Conservation (phyloP, 1,140 invertebrate species). For the Hyposmocoma kahamanoa region DNA sequence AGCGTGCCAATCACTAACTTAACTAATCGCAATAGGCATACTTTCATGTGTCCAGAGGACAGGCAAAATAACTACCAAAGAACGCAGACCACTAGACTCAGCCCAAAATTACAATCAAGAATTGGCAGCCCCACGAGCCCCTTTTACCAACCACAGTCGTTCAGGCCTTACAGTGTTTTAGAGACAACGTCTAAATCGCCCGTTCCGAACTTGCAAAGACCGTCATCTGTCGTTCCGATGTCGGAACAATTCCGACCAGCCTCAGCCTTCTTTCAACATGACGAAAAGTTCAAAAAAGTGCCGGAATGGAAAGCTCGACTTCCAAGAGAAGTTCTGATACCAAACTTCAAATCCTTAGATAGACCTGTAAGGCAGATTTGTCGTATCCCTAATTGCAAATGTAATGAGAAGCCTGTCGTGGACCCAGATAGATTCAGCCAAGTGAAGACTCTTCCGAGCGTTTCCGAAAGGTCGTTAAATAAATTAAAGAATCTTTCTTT, state of each 20-base stretch:
- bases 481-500: constrained; percentile 56
- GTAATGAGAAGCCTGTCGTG: constrained; percentile 34
- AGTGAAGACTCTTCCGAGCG: constrained; percentile 41
- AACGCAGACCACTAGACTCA: constrained; percentile 18
- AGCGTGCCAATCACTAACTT: constrained; percentile 44
- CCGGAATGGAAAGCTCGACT: constrained; percentile 51
- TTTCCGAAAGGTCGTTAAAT: constrained; percentile 43
- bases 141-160: constrained; percentile 26
- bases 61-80: constrained; percentile 38
- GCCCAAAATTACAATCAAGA: constrained; percentile 32
- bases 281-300: constrained; percentile 37
- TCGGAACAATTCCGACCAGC: constrained; percentile 57
- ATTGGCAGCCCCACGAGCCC: constrained; percentile 29
- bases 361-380: constrained; percentile 48
- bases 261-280: constrained; percentile 51
- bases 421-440: constrained; percentile 40
- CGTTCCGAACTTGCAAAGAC: constrained; percentile 40
- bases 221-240: constrained; percentile 51
- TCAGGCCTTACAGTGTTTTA: constrained; percentile 58
- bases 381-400: constrained; percentile 63
- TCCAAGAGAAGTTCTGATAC: constrained; percentile 43
- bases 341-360: constrained; percentile 31
- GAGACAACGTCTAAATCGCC: constrained; percentile 50
- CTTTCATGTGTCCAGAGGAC: constrained; percentile 45
- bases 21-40: constrained; percentile 42